These are phyloP conservation scores for Porites lobata DNA, from an alignment of 92 coral and sea anemone genomes.

Conservation along the genomic window DNA sequence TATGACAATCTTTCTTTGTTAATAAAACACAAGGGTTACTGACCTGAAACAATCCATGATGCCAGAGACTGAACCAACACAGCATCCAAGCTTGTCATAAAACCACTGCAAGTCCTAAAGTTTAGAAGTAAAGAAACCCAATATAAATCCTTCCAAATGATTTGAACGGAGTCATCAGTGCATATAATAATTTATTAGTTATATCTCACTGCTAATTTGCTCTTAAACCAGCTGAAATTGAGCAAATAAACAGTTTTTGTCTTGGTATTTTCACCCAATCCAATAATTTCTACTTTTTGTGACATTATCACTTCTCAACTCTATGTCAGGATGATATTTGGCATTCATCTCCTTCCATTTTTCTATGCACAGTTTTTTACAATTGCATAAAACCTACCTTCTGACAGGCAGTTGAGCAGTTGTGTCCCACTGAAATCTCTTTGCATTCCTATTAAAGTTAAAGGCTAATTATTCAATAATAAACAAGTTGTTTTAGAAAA, in stretches of 20 bases:
- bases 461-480: neutral
- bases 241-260: no score
- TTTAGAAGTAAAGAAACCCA: neutral
- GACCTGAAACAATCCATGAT: constrained; percentile 39
- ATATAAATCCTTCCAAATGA: neutral
- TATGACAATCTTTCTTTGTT: neutral
- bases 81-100: constrained; percentile 17
- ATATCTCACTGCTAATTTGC: neutral
- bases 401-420: neutral
- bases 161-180: no score
- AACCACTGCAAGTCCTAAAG: constrained; percentile 23
- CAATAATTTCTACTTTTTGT: no score
- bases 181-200: neutral
- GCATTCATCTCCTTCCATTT: neutral
- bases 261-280: no score
- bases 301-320: neutral
- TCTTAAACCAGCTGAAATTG: no score
- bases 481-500: no score
- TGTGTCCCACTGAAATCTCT: neutral
- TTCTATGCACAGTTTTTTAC: neutral
- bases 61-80: constrained; percentile 28
- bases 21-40: neutral
- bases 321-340: neutral
- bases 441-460: constrained; percentile 2
- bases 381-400: neutral